Evolutionary conservation across 2,113 vertebrate genomes (phyloP).

Genomic region (Marmota flaviventris): DNA sequence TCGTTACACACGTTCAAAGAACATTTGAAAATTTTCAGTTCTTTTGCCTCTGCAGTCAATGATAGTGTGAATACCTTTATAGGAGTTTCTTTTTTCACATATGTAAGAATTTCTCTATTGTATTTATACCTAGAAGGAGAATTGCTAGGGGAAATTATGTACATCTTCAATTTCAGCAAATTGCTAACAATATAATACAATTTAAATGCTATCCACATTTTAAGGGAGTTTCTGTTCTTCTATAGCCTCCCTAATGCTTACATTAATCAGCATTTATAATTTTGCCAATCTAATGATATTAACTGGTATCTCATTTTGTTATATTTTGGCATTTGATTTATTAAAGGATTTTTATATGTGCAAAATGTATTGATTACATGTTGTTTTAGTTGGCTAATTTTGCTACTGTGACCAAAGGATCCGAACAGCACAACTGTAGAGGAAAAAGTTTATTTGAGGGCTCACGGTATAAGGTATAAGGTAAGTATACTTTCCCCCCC

Average conservation of each 20-base stretch:
- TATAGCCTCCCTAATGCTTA: neutral
- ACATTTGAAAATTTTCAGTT: neutral
- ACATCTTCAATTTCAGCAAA: slow-evolving; percentile 19
- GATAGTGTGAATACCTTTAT: neutral
- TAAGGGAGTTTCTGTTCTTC: neutral
- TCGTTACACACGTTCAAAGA: neutral
- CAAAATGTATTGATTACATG: neutral
- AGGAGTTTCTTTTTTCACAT: neutral
- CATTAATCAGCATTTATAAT: neutral
- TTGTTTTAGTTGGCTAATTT: too few species aligned
- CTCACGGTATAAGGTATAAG: neutral
- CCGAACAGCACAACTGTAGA: too few species aligned
- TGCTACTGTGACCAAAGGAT: too few species aligned
- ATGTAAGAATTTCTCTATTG: neutral
- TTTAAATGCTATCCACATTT: slow-evolving; percentile 47
- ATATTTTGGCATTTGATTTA: neutral
- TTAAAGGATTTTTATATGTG: slow-evolving; percentile 3
- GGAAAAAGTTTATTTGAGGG: too few species aligned
- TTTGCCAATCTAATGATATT: slow-evolving; percentile 27
- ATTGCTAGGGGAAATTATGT: neutral
- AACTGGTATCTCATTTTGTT: neutral
- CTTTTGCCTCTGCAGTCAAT: neutral
- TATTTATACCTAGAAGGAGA: neutral
- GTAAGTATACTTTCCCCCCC: neutral
- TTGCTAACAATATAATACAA: neutral